These are phyloP conservation scores for Sinohyriopsis cumingii DNA, from an alignment of 2,888 invertebrate species.

Conservation along the genomic window DNA sequence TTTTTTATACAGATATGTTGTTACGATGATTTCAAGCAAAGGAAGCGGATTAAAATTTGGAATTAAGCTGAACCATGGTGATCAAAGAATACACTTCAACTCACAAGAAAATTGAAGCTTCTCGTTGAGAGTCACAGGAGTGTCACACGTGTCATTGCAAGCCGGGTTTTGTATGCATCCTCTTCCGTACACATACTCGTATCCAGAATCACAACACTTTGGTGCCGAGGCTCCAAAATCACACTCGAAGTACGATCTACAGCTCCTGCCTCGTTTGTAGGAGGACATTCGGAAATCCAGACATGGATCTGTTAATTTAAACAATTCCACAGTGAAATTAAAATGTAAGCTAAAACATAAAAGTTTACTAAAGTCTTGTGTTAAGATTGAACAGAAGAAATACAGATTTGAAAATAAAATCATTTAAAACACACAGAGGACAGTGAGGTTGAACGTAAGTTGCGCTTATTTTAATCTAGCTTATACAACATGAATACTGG, in stretches of 20 bases:
- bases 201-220: constrained; percentile 14
- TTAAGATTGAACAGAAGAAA: too few relatives aligned
- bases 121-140: constrained; percentile 9
- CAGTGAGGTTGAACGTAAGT: too few relatives aligned
- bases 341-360: too few relatives aligned
- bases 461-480: too few relatives aligned
- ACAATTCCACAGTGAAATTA: too few relatives aligned
- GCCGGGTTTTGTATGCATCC: constrained; percentile 10
- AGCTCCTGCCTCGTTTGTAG: constrained; percentile 14
- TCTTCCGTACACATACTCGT: constrained; percentile 6
- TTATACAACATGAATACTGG: too few relatives aligned
- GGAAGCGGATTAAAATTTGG: too few relatives aligned
- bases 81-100: constrained; percentile 1
- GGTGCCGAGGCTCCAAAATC: constrained; percentile 18
- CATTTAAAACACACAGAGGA: too few relatives aligned
- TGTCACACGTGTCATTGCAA: constrained; percentile 14
- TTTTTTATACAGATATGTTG: too few relatives aligned
- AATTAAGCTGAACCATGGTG: background rate
- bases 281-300: constrained; percentile 10
- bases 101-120: constrained; percentile 4
- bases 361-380: too few relatives aligned
- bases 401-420: too few relatives aligned
- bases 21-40: too few relatives aligned
- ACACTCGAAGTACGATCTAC: constrained; percentile 12
- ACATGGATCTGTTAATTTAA: constrained; percentile 13